A percentile compares a stretch with the other conserved stretches of the same genome.
phyloP scores from a whole-genome alignment of 2,113 vertebrate genomes.

The Ochotona curzoniae region DNA sequence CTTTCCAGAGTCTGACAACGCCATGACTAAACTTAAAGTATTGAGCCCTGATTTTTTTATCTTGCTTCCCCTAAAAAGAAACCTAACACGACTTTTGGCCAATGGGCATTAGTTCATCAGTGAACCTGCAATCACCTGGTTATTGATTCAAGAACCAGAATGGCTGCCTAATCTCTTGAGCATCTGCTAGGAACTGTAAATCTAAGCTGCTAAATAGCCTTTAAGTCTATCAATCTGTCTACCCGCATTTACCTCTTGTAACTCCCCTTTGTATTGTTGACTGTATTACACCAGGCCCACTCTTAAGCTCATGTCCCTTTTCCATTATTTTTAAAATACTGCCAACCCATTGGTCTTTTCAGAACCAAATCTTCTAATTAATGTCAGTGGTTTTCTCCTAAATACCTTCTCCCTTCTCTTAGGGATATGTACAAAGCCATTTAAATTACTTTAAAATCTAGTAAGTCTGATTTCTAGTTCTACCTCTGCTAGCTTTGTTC shows the following conservation, averaged over 20 bases:
- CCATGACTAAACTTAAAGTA: background rate
- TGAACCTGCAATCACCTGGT: background rate
- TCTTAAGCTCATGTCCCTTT: background rate
- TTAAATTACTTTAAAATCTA: background rate
- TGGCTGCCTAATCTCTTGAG: background rate
- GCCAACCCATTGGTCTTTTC: background rate
- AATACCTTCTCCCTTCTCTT: background rate
- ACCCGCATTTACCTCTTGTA: background rate
- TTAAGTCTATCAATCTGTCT: background rate
- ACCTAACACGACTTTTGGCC: background rate
- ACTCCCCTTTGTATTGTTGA: background rate
- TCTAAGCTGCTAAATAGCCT: background rate
- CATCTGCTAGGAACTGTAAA: background rate
- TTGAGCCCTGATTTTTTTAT: background rate
- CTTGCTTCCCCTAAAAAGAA: background rate
- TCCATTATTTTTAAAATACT: background rate
- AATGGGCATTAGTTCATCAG: background rate
- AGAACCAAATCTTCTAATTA: background rate
- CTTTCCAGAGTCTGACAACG: background rate
- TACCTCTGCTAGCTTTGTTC: background rate
- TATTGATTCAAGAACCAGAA: background rate
- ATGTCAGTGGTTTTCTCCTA: background rate
- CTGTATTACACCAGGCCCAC: background rate
- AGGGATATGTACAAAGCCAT: background rate
- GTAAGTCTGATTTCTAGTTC: background rate